Evolutionary conservation across 2,888 invertebrate species (phyloP).

Genomic region (Napeogenes sylphis): DNA sequence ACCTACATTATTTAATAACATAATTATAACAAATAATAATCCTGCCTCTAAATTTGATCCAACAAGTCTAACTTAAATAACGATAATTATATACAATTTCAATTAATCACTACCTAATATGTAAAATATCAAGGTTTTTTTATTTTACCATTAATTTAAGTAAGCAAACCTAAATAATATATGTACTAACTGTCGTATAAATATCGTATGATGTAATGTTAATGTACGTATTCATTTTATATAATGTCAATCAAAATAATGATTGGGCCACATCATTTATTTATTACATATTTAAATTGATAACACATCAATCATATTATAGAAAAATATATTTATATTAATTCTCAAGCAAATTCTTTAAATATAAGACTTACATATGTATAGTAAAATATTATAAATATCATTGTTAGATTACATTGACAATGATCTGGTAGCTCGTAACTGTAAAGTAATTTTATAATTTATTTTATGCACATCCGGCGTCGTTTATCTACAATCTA

Average conservation of each 20-base stretch:
- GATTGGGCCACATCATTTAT: neutral
- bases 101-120: conserved; percentile 15
- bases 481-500: conserved; percentile 8
- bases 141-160: conserved; percentile 13
- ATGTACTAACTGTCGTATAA: conserved; percentile 6
- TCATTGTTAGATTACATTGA: too few species aligned
- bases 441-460: neutral
- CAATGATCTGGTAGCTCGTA: too few species aligned
- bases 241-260: conserved; percentile 2
- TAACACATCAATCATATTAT: too few species aligned
- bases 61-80: conserved; percentile 15
- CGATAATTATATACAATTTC: conserved; percentile 19
- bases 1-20: neutral
- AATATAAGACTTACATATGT: neutral
- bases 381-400: too few species aligned
- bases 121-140: conserved; percentile 15
- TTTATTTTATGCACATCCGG: conserved; percentile 14
- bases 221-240: conserved; percentile 4
- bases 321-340: too few species aligned
- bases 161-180: conserved; percentile 10
- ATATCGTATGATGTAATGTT: conserved; percentile 15
- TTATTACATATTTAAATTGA: too few species aligned
- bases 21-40: neutral
- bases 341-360: too few species aligned
- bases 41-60: neutral